A percentile compares a stretch with the other conserved stretches of the same genome.
These are phyloP conservation scores for Tridacna gigas DNA, from an alignment of 2,888 invertebrate species.

Conservation along the genomic window DNA sequence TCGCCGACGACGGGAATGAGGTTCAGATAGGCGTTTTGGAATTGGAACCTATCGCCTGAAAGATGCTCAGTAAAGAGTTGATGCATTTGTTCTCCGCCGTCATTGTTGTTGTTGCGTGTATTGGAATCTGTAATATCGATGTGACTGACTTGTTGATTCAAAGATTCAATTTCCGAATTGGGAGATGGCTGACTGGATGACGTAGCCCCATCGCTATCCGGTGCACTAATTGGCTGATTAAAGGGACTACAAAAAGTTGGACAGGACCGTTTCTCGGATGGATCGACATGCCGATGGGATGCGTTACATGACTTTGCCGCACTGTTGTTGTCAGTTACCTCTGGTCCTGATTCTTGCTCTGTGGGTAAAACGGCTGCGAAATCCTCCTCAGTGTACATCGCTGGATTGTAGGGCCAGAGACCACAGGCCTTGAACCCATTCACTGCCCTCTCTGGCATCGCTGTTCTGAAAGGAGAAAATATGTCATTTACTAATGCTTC, in stretches of 20 bases:
- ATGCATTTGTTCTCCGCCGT: neutral
- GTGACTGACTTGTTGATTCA: neutral
- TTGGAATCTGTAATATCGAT: neutral
- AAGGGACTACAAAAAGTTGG: too few species aligned
- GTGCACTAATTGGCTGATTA: neutral
- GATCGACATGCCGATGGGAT: too few species aligned
- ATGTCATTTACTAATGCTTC: too few species aligned
- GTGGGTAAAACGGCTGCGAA: constrained; percentile 2
- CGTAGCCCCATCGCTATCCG: neutral
- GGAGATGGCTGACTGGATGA: neutral
- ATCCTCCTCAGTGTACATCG: constrained; percentile 11
- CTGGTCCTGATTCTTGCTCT: neutral
- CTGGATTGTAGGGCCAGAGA: constrained; percentile 18
- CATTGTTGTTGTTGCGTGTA: neutral
- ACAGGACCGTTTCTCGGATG: too few species aligned
- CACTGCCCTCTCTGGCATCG: constrained; percentile 11
- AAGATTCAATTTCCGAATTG: neutral
- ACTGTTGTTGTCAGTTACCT: neutral
- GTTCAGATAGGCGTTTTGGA: constrained; percentile 4
- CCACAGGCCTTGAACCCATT: constrained; percentile 12
- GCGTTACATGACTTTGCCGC: too few species aligned
- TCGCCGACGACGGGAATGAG: too few species aligned
- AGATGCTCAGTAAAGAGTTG: constrained; percentile 9
- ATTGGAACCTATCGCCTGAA: constrained; percentile 8
- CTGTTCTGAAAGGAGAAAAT: too few species aligned